Evolutionary conservation across 2,888 invertebrate genomes (phyloP), one percentile per base, ranked within the genome.

Genomic region (Gibbula magus): DNA sequence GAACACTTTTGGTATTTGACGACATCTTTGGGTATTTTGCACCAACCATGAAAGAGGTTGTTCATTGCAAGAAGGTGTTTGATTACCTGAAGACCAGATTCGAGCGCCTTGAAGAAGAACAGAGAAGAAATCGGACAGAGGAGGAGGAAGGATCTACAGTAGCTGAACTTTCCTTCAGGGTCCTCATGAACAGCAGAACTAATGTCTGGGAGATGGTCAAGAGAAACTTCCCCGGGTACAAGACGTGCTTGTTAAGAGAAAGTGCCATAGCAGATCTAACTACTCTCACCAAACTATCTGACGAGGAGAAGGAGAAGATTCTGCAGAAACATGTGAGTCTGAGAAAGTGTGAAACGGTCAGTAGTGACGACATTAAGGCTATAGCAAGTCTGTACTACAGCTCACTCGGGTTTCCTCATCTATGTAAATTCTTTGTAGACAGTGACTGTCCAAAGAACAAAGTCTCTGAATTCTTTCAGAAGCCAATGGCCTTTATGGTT

Each of bases 361-460:
- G 35, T 18, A 20, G 18, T 70, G 39, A 70, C 1, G 39, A 70
- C 1, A 70, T 70, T 10, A 39, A 7, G 2, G 4, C 32, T 10
- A 70, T 39, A n/a, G 20, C 70, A 16, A 18, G 35, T n/a, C 35
- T 70, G 70, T 35, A 70, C 16, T 70, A 70, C 35, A 39, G 35
- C 18, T 35, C 70, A n/a, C 39, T 70, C 0, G 70, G 70, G 2
- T 70, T 70, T 39, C 70, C 70, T 20, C 35, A 70, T 13, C 35
- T 70, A n/a, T 70, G 70, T 39, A 18, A 70, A n/a, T n/a, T 70
- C n/a, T 70, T 35, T 70, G 70, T 35, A 16, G 70, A 70, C 70
- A 32, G 35, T 20, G 3, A 35, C 18, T 39, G 10, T 20, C 20
- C 32, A 10, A 39, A 70, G 35, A 39, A 35, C 18, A 10, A 4